phyloP scores from a whole-genome alignment of 2,113 vertebrate species.

The Aegotheles bennettii region DNA sequence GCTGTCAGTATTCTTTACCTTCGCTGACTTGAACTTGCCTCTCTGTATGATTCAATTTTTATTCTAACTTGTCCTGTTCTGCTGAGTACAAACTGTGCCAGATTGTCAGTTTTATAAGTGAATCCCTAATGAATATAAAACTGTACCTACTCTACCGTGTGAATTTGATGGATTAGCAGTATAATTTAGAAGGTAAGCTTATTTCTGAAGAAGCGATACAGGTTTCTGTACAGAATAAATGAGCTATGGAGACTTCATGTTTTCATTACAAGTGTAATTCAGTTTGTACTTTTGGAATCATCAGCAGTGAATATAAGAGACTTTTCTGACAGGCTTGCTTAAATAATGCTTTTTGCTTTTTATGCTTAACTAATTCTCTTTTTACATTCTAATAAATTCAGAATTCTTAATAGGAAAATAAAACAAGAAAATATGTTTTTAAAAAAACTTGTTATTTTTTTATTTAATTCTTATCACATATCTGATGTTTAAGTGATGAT shows the following conservation, averaged over 20 bases:
- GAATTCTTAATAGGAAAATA: not conserved
- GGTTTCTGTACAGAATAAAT: not conserved
- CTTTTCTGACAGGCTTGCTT: not conserved
- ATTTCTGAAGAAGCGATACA: not conserved
- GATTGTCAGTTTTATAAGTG: slow-evolving; percentile 10
- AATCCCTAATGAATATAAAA: slow-evolving; percentile 8
- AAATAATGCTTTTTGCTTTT: not conserved
- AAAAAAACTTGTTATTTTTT: not conserved
- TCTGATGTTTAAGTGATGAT: not conserved
- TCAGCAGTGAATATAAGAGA: not conserved
- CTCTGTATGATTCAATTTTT: not conserved
- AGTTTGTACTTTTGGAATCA: not conserved
- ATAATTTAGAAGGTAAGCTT: slow-evolving; percentile 17
- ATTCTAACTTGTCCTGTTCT: not conserved
- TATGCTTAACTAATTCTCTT: not conserved
- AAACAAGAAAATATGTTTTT: not conserved
- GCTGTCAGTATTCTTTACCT: not conserved
- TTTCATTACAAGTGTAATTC: slow-evolving; percentile 22
- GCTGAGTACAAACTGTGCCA: slow-evolving; percentile 32
- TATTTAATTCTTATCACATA: not conserved
- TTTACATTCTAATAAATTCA: not conserved
- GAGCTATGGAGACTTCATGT: not conserved
- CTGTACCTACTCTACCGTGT: not conserved
- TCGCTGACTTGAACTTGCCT: not conserved
- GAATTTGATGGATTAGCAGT: slow-evolving; percentile 44